phyloP scores from a whole-genome alignment of 2,113 vertebrate species.

The Rattus norvegicus region GRCr8 NC_086024.1:74124001-74124500 shows the following conservation, averaged over 20 bases:
- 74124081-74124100: neutral
- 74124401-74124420: neutral
- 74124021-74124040: slow-evolving; percentile 7
- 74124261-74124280: neutral
- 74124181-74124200: neutral
- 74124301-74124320: neutral
- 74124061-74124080: neutral
- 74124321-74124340: neutral
- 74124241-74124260: neutral
- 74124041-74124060: neutral
- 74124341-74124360: neutral
- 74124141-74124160: neutral
- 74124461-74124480: neutral
- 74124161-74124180: neutral
- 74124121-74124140: neutral
- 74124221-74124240: neutral
- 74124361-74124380: neutral
- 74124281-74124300: slow-evolving; percentile 14
- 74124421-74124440: neutral
- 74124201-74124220: slow-evolving; percentile 40
- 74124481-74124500: neutral
- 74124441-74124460: neutral
- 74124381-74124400: neutral
- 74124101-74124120: neutral
- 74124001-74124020: neutral